Evolutionary conservation across 1,140 invertebrate genomes (phyloP).

Genomic region (Papilio aristodemus): DNA sequence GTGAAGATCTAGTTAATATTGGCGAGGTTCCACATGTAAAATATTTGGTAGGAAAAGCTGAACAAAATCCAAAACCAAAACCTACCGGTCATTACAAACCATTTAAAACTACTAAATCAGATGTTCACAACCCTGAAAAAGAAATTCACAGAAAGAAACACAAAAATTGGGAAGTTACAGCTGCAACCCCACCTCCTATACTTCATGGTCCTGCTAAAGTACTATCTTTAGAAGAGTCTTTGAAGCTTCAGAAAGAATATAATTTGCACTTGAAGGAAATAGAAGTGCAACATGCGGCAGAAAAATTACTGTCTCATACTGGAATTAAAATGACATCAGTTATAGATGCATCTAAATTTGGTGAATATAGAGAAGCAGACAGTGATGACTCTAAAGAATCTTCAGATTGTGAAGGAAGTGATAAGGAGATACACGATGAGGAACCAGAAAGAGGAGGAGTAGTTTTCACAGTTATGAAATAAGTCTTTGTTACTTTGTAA

Average conservation of each 20-base stretch:
- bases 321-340: constrained; percentile 62
- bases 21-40: constrained; percentile 81
- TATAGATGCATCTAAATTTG: constrained; percentile 57
- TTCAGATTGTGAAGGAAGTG: constrained; percentile 64
- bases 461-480: constrained; percentile 72
- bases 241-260: constrained; percentile 80
- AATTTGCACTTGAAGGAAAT: constrained; percentile 68
- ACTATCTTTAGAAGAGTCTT: constrained; percentile 81
- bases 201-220: constrained; percentile 81
- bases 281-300: constrained; percentile 67
- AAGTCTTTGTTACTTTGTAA: constrained; percentile 26
- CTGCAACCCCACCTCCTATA: constrained; percentile 84
- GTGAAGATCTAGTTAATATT: constrained; percentile 83
- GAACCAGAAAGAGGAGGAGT: constrained; percentile 73
- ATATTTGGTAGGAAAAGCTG: constrained; percentile 82
- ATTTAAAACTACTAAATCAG: constrained; percentile 83
- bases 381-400: constrained; percentile 63
- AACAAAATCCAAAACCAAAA: constrained; percentile 67
- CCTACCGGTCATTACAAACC: constrained; percentile 82
- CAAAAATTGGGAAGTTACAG: constrained; percentile 85
- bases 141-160: constrained; percentile 81
- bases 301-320: constrained; percentile 55
- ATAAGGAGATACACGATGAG: constrained; percentile 71
- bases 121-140: constrained; percentile 83
- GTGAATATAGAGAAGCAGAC: constrained; percentile 56